A percentile compares a stretch with the other conserved stretches of the same genome.
These are phyloP conservation scores for Odontocolon sp. DNA, from an alignment of 2,888 invertebrate species.

Conservation along the genomic window DNA sequence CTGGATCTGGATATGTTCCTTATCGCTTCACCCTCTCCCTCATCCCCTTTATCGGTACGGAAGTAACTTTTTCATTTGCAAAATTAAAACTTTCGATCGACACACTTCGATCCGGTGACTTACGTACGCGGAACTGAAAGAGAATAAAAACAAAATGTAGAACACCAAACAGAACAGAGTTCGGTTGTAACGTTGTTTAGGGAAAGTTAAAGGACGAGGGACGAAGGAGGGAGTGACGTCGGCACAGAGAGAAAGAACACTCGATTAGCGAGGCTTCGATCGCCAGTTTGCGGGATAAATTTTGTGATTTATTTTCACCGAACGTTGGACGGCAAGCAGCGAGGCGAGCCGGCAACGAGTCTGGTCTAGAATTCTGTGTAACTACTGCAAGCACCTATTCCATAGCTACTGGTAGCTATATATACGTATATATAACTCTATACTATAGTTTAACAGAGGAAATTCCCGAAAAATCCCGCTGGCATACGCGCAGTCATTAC, in stretches of 20 bases:
- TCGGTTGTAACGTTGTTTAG: slow-evolving; percentile 34
- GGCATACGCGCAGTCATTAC: slow-evolving; percentile 71
- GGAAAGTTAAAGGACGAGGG: slow-evolving; percentile 7
- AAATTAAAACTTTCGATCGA: slow-evolving; percentile 47
- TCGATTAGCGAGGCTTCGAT: slow-evolving; percentile 53
- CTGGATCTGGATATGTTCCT: slow-evolving; percentile 18
- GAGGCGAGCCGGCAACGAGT: slow-evolving; percentile 40
- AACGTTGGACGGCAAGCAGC: slow-evolving; percentile 41
- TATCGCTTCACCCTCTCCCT: slow-evolving; percentile 31
- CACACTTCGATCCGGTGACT: slow-evolving; percentile 11
- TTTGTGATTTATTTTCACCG: slow-evolving; percentile 58
- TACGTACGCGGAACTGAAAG: not conserved
- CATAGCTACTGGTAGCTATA: slow-evolving; percentile 1
- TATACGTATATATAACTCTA: slow-evolving; percentile 5
- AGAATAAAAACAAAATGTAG: slow-evolving; percentile 20
- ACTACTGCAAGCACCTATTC: slow-evolving; percentile 37
- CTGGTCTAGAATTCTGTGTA: slow-evolving; percentile 48
- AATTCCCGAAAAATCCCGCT: slow-evolving; percentile 53
- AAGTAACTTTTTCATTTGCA: slow-evolving; percentile 52
- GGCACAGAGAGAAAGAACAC: slow-evolving; percentile 41
- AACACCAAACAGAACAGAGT: slow-evolving; percentile 6
- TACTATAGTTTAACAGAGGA: slow-evolving; percentile 46
- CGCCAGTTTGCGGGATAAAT: slow-evolving; percentile 56
- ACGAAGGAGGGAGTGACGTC: slow-evolving; percentile 20
- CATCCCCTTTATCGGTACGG: slow-evolving; percentile 9